Evolutionary conservation across 2,888 invertebrate species (phyloP).

Genomic region (Drosophila flavopinicola): DNA sequence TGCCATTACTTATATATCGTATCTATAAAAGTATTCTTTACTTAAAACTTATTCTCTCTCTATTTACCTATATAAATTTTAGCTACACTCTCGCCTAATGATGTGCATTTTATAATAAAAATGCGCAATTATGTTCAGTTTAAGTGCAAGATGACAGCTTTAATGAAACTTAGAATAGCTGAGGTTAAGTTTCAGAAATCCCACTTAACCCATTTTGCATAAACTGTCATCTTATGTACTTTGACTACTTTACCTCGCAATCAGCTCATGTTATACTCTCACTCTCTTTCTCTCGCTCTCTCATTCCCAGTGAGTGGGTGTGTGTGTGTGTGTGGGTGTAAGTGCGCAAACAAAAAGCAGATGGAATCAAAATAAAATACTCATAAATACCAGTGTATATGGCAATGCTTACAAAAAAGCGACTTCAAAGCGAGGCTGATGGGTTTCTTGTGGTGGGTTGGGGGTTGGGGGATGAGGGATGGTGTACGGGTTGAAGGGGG

Average conservation of each 20-base stretch:
- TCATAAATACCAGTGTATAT: constrained; percentile 60
- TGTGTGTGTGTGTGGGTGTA: constrained; percentile 1
- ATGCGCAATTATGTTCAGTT: background rate
- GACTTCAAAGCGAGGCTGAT: constrained; percentile 33
- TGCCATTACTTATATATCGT: no score
- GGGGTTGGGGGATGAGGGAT: background rate
- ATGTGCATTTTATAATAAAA: background rate
- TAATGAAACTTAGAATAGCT: constrained; percentile 4
- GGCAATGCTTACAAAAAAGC: constrained; percentile 28
- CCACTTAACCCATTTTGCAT: constrained; percentile 11
- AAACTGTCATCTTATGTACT: constrained; percentile 9
- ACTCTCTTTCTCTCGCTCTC: background rate
- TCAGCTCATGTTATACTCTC: constrained; percentile 19
- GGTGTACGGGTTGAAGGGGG: background rate
- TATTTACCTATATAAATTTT: no score
- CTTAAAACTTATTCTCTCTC: no score
- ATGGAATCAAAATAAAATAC: constrained; percentile 67
- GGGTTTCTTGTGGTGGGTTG: background rate
- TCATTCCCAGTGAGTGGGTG: background rate
- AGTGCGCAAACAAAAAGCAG: constrained; percentile 20
- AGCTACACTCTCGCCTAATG: no score
- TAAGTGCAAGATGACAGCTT: background rate
- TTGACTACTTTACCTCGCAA: constrained; percentile 15
- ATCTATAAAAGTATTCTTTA: no score
- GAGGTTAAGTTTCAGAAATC: constrained; percentile 5